Conservation (phyloP, 1,140 invertebrate genomes). For the Plectrocnemia conspersa region DNA sequence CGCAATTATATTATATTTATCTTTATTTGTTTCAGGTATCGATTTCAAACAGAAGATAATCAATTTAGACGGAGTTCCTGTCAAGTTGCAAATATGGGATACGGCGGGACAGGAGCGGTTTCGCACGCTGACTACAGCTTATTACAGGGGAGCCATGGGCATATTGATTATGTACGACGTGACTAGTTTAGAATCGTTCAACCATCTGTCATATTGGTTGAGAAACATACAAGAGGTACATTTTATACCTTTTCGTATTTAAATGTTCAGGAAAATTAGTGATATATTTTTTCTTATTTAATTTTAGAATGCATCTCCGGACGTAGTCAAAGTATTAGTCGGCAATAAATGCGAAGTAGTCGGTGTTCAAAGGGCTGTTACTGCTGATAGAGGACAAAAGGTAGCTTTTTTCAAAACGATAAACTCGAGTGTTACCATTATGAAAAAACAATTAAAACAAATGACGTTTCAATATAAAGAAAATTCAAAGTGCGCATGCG, state of each 20-base stretch:
- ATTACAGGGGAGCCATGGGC: conserved; percentile 82
- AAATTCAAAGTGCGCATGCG: no score
- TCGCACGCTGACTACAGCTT: conserved; percentile 79
- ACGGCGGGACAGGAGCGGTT: conserved; percentile 71
- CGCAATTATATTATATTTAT: no score
- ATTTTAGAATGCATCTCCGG: conserved; percentile 74
- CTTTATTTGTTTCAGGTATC: conserved; percentile 59
- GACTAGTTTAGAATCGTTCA: conserved; percentile 80
- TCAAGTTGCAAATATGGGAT: conserved; percentile 87
- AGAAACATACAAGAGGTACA: conserved; percentile 79
- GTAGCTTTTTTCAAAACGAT: no score
- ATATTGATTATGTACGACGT: conserved; percentile 85
- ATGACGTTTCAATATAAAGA: no score
- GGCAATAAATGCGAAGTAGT: conserved; percentile 80
- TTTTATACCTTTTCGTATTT: conserved; percentile 22
- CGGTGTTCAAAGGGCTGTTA: conserved; percentile 65
- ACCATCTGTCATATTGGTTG: conserved; percentile 81
- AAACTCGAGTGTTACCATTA: no score
- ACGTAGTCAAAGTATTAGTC: conserved; percentile 78
- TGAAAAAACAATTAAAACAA: no score
- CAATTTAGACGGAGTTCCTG: conserved; percentile 75
- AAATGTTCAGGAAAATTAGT: conserved; percentile 16
- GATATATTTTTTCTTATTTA: conserved; percentile 4
- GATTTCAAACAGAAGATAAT: conserved; percentile 90
- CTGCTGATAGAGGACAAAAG: conserved; percentile 73